Evolutionary conservation across 2,888 invertebrate species (phyloP), one percentile per base, ranked within the genome.

Genomic region (Pristionchus exspectatus): DNA sequence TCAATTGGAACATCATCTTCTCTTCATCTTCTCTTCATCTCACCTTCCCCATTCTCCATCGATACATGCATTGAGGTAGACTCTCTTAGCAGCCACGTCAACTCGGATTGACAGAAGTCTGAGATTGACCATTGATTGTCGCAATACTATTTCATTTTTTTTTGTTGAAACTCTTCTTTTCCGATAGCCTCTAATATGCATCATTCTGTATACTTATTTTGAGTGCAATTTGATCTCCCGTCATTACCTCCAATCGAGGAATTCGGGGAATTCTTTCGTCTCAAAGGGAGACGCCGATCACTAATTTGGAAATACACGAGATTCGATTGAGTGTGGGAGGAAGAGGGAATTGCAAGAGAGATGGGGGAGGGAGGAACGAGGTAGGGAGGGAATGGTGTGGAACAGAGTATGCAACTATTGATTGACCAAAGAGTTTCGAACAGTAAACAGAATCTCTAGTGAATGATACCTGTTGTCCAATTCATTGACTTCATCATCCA

Each of bases 1-100:
- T 89, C 16, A 92, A 81, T 54, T 7, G 72, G 14, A 69, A 1
- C 16, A 14, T 38, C 38, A 90, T 72, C 3, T 27, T 44, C 54
- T 56, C 84, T 7, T n/a, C 27, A 27, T 38, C 69, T 30, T 69
- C 69, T 33, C 59, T 59, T 59, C 33, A 12, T 84, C 93, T 90
- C 33, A 93, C 92, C 93, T 92, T 88, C 95, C 95, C 95, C 94
- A 95, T 63, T 95, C 93, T 24, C 93, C 93, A 77, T 94, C 91
- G 89, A 95, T 92, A 89, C 94, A 94, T 2, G 94, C 94, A 90
- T 95, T 95, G 87, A 95, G 69, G 87, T 90, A 92, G 30, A 95
- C 91, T 87, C 93, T 92, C 50, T 91, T 91, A 87, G 92, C 92
- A 12, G 91, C 81, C 16, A 95, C 89, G 87, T 94, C 93, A 18